A percentile compares a stretch with the other conserved stretches of the same genome.
Evolutionary conservation across 2,113 vertebrate species (phyloP).

Genomic region (Arvicanthis niloticus): DNA sequence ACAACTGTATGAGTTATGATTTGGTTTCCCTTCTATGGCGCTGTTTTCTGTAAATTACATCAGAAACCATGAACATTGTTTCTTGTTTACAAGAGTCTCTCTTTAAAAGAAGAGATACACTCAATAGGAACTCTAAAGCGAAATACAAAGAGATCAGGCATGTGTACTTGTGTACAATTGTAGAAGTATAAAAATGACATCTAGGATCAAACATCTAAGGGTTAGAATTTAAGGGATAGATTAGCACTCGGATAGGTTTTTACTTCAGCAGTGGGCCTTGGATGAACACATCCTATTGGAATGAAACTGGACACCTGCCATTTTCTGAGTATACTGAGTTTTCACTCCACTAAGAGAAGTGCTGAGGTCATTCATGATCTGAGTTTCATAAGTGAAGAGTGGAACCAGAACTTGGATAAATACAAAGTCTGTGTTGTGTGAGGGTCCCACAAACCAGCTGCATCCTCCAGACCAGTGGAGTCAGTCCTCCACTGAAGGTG

Average conservation of each 20-base stretch:
- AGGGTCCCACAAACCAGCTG: background rate
- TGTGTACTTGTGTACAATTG: background rate
- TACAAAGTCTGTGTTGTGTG: background rate
- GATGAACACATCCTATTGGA: background rate
- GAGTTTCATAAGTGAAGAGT: background rate
- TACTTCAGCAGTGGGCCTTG: background rate
- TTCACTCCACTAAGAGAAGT: background rate
- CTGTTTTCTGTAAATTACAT: background rate
- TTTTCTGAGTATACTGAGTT: background rate
- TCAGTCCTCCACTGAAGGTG: background rate
- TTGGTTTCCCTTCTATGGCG: background rate
- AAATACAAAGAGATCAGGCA: background rate
- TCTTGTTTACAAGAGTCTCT: background rate
- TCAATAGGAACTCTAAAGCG: background rate
- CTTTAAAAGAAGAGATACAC: background rate
- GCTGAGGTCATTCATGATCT: background rate
- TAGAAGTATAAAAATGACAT: background rate
- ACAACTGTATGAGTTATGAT: background rate
- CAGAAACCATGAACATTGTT: background rate
- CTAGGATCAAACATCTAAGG: background rate
- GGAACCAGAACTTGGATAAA: background rate
- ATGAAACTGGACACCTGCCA: background rate
- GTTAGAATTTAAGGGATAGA: background rate
- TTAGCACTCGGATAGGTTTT: background rate
- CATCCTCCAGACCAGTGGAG: no score